Percentiles rank a stretch among this genome's conserved stretches.
Conservation (phyloP, 35 echinoderm and acorn worm species). For the Nesometra sesokonis region DNA sequence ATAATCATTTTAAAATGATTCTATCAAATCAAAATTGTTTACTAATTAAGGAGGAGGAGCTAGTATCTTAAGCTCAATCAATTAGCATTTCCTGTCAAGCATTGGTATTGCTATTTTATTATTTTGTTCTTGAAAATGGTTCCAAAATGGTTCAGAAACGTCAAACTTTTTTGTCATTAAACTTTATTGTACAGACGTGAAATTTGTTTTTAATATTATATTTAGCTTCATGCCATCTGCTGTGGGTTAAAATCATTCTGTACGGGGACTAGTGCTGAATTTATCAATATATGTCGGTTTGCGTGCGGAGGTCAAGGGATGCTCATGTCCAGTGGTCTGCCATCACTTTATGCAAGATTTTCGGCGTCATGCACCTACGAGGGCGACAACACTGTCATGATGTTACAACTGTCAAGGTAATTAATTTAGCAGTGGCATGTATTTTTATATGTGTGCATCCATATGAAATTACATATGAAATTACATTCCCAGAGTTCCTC, state of each 20-base stretch:
- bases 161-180: too few relatives aligned
- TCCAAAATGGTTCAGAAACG: too few relatives aligned
- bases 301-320: slow-evolving; percentile 87
- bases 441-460: too few relatives aligned
- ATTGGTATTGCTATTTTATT: too few relatives aligned
- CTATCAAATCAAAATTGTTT: too few relatives aligned
- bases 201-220: not conserved
- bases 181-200: too few relatives aligned
- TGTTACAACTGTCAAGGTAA: slow-evolving; percentile 69
- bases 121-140: too few relatives aligned
- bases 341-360: slow-evolving; percentile 31
- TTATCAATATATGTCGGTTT: slow-evolving; percentile 45
- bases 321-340: slow-evolving; percentile 53
- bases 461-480: too few relatives aligned
- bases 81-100: too few relatives aligned
- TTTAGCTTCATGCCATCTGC: slow-evolving; percentile 73
- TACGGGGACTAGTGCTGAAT: not conserved
- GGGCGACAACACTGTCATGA: slow-evolving; percentile 70
- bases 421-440: not conserved
- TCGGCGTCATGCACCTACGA: slow-evolving; percentile 53
- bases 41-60: too few relatives aligned
- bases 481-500: not conserved
- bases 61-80: too few relatives aligned
- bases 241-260: slow-evolving; percentile 59
- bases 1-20: too few relatives aligned